phyloP scores from a whole-genome alignment of 2,888 invertebrate genomes.

The Rambutsinella grinnellia region DNA sequence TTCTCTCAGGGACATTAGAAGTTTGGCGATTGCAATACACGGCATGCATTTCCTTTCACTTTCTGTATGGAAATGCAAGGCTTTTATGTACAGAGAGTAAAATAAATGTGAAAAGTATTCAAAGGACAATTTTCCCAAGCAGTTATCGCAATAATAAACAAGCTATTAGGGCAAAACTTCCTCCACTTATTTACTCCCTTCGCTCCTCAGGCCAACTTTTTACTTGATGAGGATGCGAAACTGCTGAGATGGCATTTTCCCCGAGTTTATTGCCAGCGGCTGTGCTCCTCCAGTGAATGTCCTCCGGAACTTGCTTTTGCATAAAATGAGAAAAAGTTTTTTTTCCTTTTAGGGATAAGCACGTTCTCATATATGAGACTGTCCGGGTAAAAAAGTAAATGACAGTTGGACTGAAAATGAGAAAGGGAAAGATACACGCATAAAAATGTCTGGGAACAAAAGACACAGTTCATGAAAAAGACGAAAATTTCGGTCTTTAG shows the following conservation, averaged over 20 bases:
- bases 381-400: no score
- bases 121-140: background rate
- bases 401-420: no score
- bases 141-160: background rate
- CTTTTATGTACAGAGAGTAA: background rate
- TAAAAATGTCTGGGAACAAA: background rate
- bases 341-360: no score
- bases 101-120: background rate
- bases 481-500: no score
- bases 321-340: background rate
- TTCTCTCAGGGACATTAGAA: background rate
- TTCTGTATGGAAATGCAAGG: no score
- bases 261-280: background rate
- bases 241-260: background rate
- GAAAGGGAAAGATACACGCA: background rate
- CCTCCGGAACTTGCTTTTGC: background rate
- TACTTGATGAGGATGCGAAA: no score
- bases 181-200: background rate
- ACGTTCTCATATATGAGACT: no score
- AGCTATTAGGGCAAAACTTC: background rate
- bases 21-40: background rate
- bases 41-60: background rate
- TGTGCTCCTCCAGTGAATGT: background rate
- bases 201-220: background rate
- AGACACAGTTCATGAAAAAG: no score